A percentile compares a stretch with the other conserved stretches of the same genome.
These are phyloP conservation scores for Meghimatium bilineatum DNA, from an alignment of 2,888 invertebrate genomes.

Conservation along the genomic window DNA sequence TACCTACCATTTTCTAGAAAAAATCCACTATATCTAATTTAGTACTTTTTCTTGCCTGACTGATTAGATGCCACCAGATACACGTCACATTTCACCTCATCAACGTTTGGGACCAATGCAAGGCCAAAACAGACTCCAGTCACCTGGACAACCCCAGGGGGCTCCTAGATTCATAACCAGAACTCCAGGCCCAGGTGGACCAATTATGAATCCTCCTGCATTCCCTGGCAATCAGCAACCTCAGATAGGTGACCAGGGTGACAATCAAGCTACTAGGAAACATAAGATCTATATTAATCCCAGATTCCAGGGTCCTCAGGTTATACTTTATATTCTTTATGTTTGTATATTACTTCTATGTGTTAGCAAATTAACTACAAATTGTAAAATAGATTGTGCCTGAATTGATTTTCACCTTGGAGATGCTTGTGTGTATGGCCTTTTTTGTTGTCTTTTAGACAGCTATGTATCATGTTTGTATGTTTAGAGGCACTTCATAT, in stretches of 20 bases:
- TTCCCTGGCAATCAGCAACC: conserved; percentile 8
- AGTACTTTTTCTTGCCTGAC: neutral
- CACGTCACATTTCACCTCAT: conserved; percentile 32
- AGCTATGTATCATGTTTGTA: too few relatives aligned
- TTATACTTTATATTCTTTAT: conserved; percentile 11
- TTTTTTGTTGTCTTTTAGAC: too few relatives aligned
- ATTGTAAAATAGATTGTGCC: too few relatives aligned
- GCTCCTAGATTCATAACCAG: conserved; percentile 6
- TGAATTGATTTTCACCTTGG: too few relatives aligned
- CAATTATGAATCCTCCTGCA: neutral
- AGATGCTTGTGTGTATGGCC: too few relatives aligned
- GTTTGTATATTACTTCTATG: conserved; percentile 3
- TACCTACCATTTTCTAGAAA: too few relatives aligned
- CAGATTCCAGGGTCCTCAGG: conserved; percentile 35
- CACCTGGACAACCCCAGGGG: conserved; percentile 22
- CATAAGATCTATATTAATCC: conserved; percentile 47
- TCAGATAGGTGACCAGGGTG: conserved; percentile 12
- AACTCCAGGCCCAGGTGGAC: neutral
- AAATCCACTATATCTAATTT: too few relatives aligned
- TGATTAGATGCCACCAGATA: neutral
- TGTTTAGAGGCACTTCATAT: too few relatives aligned
- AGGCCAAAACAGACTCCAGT: conserved; percentile 11
- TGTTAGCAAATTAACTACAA: neutral
- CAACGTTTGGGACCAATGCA: conserved; percentile 36
- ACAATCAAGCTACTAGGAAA: neutral